Conservation (phyloP, 1,140 invertebrate genomes). For the Hormaphis cornu region DNA sequence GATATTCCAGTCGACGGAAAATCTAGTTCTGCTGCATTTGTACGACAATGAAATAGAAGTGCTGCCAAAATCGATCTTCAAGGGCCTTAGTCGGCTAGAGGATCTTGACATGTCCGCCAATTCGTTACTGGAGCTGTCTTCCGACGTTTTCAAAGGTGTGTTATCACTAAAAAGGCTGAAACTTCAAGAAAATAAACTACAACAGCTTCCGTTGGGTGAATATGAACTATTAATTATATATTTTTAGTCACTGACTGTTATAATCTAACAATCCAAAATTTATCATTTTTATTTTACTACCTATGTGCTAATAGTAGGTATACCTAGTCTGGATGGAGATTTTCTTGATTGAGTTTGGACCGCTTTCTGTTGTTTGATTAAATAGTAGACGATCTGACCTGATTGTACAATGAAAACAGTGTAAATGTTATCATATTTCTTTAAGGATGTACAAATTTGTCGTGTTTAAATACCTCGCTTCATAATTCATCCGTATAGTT, state of each 20-base stretch:
- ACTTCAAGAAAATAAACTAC: conserved; percentile 59
- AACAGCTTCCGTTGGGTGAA: conserved; percentile 46
- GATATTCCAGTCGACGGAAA: conserved; percentile 43
- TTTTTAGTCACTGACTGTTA: too few species aligned
- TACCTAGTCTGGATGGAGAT: too few species aligned
- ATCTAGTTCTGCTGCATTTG: conserved; percentile 45
- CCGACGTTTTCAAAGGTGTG: conserved; percentile 53
- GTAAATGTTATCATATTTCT: too few species aligned
- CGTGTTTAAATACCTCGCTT: too few species aligned
- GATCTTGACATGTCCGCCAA: conserved; percentile 48
- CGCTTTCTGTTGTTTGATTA: too few species aligned
- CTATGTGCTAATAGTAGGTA: too few species aligned
- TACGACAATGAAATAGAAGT: conserved; percentile 44
- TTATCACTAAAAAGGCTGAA: conserved; percentile 55
- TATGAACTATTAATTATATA: neutral
- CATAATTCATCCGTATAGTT: too few species aligned
- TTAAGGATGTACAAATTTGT: too few species aligned
- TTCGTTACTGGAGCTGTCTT: conserved; percentile 42
- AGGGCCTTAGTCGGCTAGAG: conserved; percentile 43
- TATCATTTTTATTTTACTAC: too few species aligned
- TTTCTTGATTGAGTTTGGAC: neutral
- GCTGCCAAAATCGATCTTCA: conserved; percentile 43
- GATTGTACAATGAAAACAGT: too few species aligned
- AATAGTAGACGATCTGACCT: too few species aligned
- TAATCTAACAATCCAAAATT: too few species aligned